Evolutionary conservation across 2,888 invertebrate genomes (phyloP), one percentile per base, ranked within the genome.

Genomic region (Adelphocoris suturalis): DNA sequence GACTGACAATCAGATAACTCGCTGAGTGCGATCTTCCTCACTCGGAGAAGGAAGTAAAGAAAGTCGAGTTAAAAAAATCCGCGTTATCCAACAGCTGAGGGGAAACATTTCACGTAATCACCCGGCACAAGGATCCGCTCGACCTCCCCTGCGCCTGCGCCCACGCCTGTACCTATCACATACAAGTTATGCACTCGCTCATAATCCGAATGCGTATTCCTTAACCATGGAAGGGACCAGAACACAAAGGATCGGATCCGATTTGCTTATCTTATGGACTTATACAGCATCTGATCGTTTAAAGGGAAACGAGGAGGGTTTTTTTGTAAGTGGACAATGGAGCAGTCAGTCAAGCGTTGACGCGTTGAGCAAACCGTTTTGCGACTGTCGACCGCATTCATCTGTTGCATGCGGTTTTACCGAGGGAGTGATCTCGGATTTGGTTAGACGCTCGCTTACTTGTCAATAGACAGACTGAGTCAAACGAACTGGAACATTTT

Each of bases 21-120:
- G n/a, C 61, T 2, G 23, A 68, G 68, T 68, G 68, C 27, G 19
- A 68, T 68, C 68, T 68, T 68, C 68, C 23, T 68, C 23, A 27
- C 68, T 5, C 3, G 68, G 23, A 68, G 68, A 11, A 68, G 68
- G 68, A 68, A 68, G 68, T 68, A 27, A 68, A 37, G 37, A 37
- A 37, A 37, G 37, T 37, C 37, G 7, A 37, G 37, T 4, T 5
- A 68, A 68, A 61, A 61, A 68, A 68, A 23, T 68, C 68, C 68
- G 16, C n/a, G 68, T 68, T 68, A 68, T 23, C 68, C 68, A 68
- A 68, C 68, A 27, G 23, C 68, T 5, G 12, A n/a, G 19, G 19
- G n/a, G 57, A n/a, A 68, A 68, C 68, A 68, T 19, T 68, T 68
- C 23, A 68, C 68, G 68, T 68, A 68, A 68, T 68, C 68, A 68